phyloP scores from a whole-genome alignment of 2,888 invertebrate genomes.

The Agriotes lineatus region DNA sequence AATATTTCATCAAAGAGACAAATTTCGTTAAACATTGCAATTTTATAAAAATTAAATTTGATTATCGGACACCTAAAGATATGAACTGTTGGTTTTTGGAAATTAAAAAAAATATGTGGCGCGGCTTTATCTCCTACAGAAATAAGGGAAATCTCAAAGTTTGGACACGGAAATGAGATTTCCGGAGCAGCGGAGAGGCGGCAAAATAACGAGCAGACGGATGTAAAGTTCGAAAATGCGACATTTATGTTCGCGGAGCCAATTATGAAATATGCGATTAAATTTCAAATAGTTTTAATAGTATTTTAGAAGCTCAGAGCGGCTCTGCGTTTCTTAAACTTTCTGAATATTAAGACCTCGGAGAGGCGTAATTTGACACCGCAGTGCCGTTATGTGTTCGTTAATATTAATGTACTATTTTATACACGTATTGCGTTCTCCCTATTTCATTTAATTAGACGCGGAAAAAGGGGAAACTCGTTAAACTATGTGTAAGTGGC shows the following conservation, averaged over 20 bases:
- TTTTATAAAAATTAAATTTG: too few relatives aligned
- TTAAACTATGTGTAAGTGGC: slow-evolving; percentile 37
- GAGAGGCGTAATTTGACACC: slow-evolving; percentile 31
- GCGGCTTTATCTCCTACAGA: slow-evolving; percentile 17
- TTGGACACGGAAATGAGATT: slow-evolving; percentile 19
- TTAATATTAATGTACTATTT: slow-evolving; percentile 36
- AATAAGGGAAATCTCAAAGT: slow-evolving; percentile 26
- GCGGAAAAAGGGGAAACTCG: slow-evolving; percentile 38
- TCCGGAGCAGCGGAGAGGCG: slow-evolving; percentile 1
- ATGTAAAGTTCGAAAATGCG: slow-evolving; percentile 15
- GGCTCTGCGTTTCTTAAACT: slow-evolving; percentile 17
- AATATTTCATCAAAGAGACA: too few relatives aligned
- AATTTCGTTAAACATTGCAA: too few relatives aligned
- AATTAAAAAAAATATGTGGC: too few relatives aligned
- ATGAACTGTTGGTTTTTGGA: too few relatives aligned
- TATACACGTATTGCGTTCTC: slow-evolving; percentile 37
- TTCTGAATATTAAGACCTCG: slow-evolving; percentile 31
- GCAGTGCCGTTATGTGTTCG: slow-evolving; percentile 29
- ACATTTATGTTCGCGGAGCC: slow-evolving; percentile 24
- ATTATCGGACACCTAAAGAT: too few relatives aligned
- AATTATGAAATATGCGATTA: slow-evolving; percentile 32
- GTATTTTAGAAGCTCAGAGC: slow-evolving; percentile 25
- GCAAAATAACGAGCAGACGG: slow-evolving; percentile 16
- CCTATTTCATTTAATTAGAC: slow-evolving; percentile 38
- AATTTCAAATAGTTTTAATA: slow-evolving; percentile 36